Conservation (phyloP, 2,113 vertebrate species). For the Maccullochella peelii region DNA sequence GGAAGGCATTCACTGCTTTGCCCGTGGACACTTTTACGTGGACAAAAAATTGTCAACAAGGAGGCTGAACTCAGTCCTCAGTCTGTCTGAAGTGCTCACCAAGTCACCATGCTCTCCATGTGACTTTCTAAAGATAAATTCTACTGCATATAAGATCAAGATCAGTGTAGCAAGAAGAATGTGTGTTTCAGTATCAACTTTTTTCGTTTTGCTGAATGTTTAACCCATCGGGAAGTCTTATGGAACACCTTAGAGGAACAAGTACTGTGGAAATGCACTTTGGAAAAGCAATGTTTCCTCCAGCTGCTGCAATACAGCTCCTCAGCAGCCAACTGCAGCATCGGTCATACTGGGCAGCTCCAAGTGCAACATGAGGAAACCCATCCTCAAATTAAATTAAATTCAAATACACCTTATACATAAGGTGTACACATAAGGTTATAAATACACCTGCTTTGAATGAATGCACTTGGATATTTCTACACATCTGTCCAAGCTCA, state of each 20-base stretch:
- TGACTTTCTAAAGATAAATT: neutral
- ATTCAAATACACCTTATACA: slow-evolving; percentile 3
- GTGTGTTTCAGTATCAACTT: neutral
- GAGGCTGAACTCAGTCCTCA: neutral
- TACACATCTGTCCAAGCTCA: slow-evolving; percentile 21
- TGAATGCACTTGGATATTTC: neutral
- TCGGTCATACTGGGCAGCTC: slow-evolving; percentile 4
- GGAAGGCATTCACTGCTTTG: neutral
- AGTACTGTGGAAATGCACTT: neutral
- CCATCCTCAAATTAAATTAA: too few species aligned
- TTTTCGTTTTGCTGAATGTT: neutral
- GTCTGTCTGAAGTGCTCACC: neutral
- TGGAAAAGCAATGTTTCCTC: slow-evolving; percentile 17
- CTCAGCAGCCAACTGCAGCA: neutral
- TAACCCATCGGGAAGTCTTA: slow-evolving; percentile 20
- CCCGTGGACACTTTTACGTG: neutral
- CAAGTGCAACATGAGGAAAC: slow-evolving; percentile 1
- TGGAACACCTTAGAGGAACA: slow-evolving; percentile 8
- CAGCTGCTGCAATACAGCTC: slow-evolving; percentile 39
- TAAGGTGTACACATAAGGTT: neutral
- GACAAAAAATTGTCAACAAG: too few species aligned
- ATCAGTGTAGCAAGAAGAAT: neutral
- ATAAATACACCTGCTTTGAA: neutral
- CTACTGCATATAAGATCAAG: neutral
- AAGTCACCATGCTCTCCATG: neutral